Conservation (phyloP, 2,888 invertebrate genomes). For the Schrankia costaestrigalis region DNA sequence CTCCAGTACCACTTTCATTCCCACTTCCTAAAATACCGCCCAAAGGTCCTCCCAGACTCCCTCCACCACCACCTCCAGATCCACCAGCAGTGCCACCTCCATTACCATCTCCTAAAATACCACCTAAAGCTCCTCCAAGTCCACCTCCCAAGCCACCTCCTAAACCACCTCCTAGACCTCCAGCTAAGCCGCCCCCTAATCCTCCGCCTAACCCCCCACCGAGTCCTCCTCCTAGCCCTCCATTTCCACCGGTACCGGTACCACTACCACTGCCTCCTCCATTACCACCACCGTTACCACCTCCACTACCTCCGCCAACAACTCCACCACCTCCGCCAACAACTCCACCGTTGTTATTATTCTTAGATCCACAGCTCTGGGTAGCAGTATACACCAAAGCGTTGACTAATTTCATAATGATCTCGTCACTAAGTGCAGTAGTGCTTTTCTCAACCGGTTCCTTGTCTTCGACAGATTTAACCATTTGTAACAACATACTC, state of each 20-base stretch:
- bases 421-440: slow-evolving; percentile 44
- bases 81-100: slow-evolving; percentile 1
- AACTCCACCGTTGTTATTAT: neutral
- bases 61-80: neutral
- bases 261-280: slow-evolving; percentile 3
- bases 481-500: slow-evolving; percentile 29
- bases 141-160: slow-evolving; percentile 16
- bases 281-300: slow-evolving; percentile 1
- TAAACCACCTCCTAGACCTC: slow-evolving; percentile 4
- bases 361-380: slow-evolving; percentile 33
- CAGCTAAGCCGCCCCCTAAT: slow-evolving; percentile 2
- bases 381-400: slow-evolving; percentile 55
- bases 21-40: slow-evolving; percentile 5
- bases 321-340: slow-evolving; percentile 7
- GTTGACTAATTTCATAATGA: slow-evolving; percentile 59
- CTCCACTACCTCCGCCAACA: slow-evolving; percentile 2
- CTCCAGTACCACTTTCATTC: neutral
- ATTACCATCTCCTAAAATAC: neutral
- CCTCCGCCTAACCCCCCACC: slow-evolving; percentile 5
- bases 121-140: slow-evolving; percentile 19
- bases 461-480: slow-evolving; percentile 27
- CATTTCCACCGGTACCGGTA: slow-evolving; percentile 1
- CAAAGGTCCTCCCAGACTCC: no score
- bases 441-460: slow-evolving; percentile 12
- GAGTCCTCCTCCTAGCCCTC: slow-evolving; percentile 1